Conservation (phyloP, 2,888 invertebrate genomes). For the Rutpela maculata region DNA sequence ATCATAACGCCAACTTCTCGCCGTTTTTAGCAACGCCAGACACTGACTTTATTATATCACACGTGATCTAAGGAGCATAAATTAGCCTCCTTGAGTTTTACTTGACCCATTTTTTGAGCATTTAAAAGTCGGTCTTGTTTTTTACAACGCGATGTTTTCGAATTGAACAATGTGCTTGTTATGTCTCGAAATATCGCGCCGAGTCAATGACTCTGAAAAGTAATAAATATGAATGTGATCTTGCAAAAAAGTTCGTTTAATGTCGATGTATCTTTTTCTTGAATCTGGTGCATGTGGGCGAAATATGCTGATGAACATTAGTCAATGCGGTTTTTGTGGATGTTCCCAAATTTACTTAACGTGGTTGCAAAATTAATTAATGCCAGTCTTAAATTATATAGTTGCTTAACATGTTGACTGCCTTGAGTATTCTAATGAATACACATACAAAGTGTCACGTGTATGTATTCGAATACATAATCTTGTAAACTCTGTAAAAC, state of each 20-base stretch:
- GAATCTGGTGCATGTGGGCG: slow-evolving; percentile 11
- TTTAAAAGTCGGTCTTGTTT: slow-evolving; percentile 16
- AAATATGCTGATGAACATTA: slow-evolving; percentile 9
- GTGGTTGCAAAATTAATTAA: background rate
- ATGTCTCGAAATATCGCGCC: slow-evolving; percentile 3
- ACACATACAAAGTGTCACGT: no score
- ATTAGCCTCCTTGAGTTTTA: slow-evolving; percentile 21
- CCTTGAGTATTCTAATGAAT: no score
- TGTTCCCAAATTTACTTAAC: background rate
- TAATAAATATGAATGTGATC: slow-evolving; percentile 27
- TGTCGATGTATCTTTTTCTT: slow-evolving; percentile 3
- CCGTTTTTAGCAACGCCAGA: slow-evolving; percentile 64
- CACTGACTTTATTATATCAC: slow-evolving; percentile 45
- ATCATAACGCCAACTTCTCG: slow-evolving; percentile 60
- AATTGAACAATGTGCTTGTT: slow-evolving; percentile 11
- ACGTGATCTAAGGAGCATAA: slow-evolving; percentile 28
- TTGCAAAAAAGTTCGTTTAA: slow-evolving; percentile 19
- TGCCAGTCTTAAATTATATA: background rate
- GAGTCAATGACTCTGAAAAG: slow-evolving; percentile 25
- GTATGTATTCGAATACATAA: no score
- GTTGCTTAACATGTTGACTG: background rate
- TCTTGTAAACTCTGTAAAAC: no score
- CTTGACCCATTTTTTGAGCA: slow-evolving; percentile 33
- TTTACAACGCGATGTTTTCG: slow-evolving; percentile 4
- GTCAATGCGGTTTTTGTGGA: slow-evolving; percentile 6